Evolutionary conservation across 2,888 invertebrate species (phyloP).

Genomic region (Eupithecia exiguata): DNA sequence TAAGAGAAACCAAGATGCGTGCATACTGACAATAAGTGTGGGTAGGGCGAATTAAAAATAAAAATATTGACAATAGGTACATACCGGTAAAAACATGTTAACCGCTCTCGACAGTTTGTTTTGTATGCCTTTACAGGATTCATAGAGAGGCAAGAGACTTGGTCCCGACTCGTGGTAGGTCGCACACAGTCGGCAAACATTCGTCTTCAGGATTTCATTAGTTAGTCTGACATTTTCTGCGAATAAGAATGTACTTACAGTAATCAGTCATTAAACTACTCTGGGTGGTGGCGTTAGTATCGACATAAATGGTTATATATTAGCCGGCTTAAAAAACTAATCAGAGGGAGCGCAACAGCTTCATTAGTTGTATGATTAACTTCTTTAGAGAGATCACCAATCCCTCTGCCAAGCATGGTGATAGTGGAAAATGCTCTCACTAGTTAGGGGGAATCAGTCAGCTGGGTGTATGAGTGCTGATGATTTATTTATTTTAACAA

Average conservation of each 20-base stretch:
- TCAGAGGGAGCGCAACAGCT: neutral
- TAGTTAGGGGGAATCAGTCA: too few species aligned
- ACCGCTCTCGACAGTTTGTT: slow-evolving; percentile 84
- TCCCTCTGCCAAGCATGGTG: too few species aligned
- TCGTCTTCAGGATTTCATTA: slow-evolving; percentile 20
- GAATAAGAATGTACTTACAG: neutral
- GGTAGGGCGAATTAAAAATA: too few species aligned
- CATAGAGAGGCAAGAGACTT: slow-evolving; percentile 17
- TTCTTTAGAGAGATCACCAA: neutral
- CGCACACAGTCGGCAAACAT: slow-evolving; percentile 32
- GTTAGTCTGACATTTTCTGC: slow-evolving; percentile 12
- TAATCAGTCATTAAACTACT: neutral
- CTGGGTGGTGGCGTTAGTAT: neutral
- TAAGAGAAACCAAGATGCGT: too few species aligned
- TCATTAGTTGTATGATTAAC: neutral
- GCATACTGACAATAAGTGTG: too few species aligned
- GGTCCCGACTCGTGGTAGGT: slow-evolving; percentile 25
- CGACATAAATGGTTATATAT: neutral
- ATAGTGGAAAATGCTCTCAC: too few species aligned
- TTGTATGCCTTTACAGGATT: neutral
- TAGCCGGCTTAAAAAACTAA: neutral
- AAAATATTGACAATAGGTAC: neutral
- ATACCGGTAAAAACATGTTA: slow-evolving; percentile 83
- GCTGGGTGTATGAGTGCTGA: neutral
- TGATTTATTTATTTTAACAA: neutral